Conservation (phyloP, 2,797 vertebrate species). For the Falco columbarius region DNA sequence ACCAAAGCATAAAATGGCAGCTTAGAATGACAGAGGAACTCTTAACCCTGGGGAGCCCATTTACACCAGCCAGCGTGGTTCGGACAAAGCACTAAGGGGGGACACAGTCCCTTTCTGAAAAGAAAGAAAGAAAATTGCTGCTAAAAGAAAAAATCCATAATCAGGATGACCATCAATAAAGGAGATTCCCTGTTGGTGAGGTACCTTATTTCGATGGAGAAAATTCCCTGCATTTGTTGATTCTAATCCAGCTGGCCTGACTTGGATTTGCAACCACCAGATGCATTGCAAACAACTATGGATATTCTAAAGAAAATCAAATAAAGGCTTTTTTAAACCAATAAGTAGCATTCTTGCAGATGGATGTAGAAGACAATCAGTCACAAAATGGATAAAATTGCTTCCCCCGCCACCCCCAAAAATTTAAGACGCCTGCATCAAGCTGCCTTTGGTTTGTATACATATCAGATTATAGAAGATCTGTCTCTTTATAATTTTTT, state of each 20-base stretch:
- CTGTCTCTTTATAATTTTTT: slow-evolving; percentile 85
- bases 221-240: slow-evolving; percentile 27
- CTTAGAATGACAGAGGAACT: slow-evolving; percentile 45
- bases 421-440: slow-evolving; percentile 51
- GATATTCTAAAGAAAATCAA: slow-evolving; percentile 48
- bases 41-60: slow-evolving; percentile 51
- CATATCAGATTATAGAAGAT: slow-evolving; percentile 81
- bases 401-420: neutral
- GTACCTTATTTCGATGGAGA: slow-evolving; percentile 34
- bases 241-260: slow-evolving; percentile 48
- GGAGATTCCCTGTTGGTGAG: slow-evolving; percentile 24
- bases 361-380: slow-evolving; percentile 52
- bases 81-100: slow-evolving; percentile 24
- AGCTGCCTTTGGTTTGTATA: slow-evolving; percentile 72
- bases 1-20: slow-evolving; percentile 54
- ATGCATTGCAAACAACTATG: slow-evolving; percentile 24
- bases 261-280: slow-evolving; percentile 36
- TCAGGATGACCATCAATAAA: slow-evolving; percentile 49
- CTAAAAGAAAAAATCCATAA: slow-evolving; percentile 66
- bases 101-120: slow-evolving; percentile 38
- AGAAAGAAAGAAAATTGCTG: slow-evolving; percentile 50
- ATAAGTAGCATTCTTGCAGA: slow-evolving; percentile 61
- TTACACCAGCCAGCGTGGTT: neutral
- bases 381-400: slow-evolving; percentile 63
- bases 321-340: slow-evolving; percentile 43